Evolutionary conservation across 2,888 invertebrate genomes (phyloP), one percentile per base, ranked within the genome.

Genomic region (Ischnura elegans): DNA sequence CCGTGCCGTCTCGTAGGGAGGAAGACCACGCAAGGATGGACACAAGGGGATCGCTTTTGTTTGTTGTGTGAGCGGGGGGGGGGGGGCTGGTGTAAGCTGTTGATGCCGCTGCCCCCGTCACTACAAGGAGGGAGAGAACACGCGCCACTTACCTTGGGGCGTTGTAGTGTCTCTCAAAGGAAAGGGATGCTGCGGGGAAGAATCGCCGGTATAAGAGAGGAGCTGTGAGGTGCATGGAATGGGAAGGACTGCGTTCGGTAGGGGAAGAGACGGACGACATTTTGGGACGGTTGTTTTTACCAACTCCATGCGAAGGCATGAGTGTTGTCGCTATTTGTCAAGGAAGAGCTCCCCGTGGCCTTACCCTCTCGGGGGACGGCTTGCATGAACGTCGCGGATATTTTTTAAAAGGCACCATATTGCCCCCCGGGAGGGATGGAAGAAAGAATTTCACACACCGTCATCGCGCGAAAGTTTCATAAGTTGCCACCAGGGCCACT

Each of bases 261-360:
- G 61, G 25, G 29, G 87, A 21, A 87, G 87, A 46, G 29, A 87
- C n/a, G 29, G 46, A 19, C 47, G 29, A 29, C 29, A n/a, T 29
- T 19, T 19, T 29, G 21, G n/a, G 45, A 25, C 87, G 87, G 47
- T 47, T 36, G 47, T 47, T 87, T 87, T 87, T 47, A 47, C 87
- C 46, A 47, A 87, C 47, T 47, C 29, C 29, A 36, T 76, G 76
- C 76, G 76, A 76, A 76, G 76, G 36, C 76, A 36, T 36, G 76
- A 76, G 76, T 76, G 76, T 76, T 76, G 76, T 76, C 76, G 76
- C 76, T 76, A 76, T 76, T 76, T 76, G 76, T 76, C 76, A 76
- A 10, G 76, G 76, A 36, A 76, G 36, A 29, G 76, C 29, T 76
- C 76, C 36, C 76, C 36, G 8, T 10, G 76, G 76, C 29, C 36